A percentile compares a stretch with the other conserved stretches of the same genome.
These are phyloP conservation scores for Cactoblastis cactorum DNA, from an alignment of 2,888 invertebrate species.

Conservation along the genomic window DNA sequence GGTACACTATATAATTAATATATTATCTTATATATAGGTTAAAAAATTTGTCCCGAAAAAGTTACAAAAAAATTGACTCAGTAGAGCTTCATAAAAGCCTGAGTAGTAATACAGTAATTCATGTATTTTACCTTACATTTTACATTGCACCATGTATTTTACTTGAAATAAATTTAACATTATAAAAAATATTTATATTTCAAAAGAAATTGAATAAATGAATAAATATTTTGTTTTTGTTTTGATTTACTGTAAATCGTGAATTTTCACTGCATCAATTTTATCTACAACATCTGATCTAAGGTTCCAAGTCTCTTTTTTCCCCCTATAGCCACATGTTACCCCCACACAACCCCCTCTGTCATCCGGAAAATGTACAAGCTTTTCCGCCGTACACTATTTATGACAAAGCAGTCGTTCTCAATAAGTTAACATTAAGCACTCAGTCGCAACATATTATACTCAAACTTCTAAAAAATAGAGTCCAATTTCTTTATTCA, in stretches of 20 bases:
- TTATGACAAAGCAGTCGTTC: slow-evolving; percentile 38
- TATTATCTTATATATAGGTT: too few species aligned
- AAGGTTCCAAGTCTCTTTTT: slow-evolving; percentile 27
- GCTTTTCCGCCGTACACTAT: slow-evolving; percentile 37
- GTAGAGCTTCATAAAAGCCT: too few species aligned
- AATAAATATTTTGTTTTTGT: too few species aligned
- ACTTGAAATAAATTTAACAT: too few species aligned
- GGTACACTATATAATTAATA: too few species aligned
- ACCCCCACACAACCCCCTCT: slow-evolving; percentile 19
- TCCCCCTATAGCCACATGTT: slow-evolving; percentile 39
- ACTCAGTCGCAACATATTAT: slow-evolving; percentile 27
- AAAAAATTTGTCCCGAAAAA: too few species aligned
- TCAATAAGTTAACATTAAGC: slow-evolving; percentile 43
- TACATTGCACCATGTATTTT: too few species aligned
- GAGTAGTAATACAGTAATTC: too few species aligned
- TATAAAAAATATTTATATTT: neutral
- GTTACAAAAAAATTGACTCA: too few species aligned
- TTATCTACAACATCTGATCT: slow-evolving; percentile 31
- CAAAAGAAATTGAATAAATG: too few species aligned
- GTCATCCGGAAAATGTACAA: slow-evolving; percentile 41
- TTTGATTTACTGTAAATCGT: too few species aligned
- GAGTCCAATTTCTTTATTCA: slow-evolving; percentile 28
- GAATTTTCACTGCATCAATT: slow-evolving; percentile 28
- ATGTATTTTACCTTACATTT: too few species aligned
- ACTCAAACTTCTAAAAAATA: slow-evolving; percentile 30